These are phyloP conservation scores for Margaritifera margaritifera DNA, from an alignment of 2,888 invertebrate species.

Conservation along the genomic window DNA sequence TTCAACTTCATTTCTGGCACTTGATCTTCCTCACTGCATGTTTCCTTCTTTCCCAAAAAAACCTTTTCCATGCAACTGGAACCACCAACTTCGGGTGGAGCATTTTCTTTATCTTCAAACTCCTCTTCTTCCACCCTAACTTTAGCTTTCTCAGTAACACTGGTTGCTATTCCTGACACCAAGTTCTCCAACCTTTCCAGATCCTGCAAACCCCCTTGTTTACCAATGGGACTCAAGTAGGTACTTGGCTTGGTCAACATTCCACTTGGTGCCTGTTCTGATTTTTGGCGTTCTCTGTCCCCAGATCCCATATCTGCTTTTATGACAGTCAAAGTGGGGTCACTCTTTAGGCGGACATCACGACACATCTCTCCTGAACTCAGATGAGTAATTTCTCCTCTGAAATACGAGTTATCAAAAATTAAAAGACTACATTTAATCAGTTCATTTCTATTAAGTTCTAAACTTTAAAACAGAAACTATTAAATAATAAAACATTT, in stretches of 20 bases:
- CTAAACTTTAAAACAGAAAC: too few species aligned
- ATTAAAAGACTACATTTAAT: too few species aligned
- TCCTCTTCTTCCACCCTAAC: too few species aligned
- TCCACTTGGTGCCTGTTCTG: not conserved
- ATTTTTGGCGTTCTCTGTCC: constrained; percentile 14
- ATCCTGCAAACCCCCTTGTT: not conserved
- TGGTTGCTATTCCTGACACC: constrained; percentile 13
- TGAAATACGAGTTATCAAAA: not conserved
- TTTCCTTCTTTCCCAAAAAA: too few species aligned
- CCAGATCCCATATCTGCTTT: constrained; percentile 17
- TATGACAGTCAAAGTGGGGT: constrained; percentile 23
- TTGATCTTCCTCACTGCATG: too few species aligned
- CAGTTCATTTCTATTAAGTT: too few species aligned
- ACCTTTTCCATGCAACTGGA: too few species aligned
- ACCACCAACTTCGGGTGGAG: too few species aligned
- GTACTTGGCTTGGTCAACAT: not conserved
- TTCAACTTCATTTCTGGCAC: too few species aligned
- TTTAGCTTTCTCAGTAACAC: constrained; percentile 17
- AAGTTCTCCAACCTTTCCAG: constrained; percentile 8
- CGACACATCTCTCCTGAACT: constrained; percentile 28
- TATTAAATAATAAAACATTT: too few species aligned
- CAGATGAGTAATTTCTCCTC: not conserved
- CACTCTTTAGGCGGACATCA: constrained; percentile 35
- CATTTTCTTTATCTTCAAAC: too few species aligned
- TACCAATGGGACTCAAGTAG: too few species aligned